These are phyloP conservation scores for Halichondria panicea DNA, from an alignment of 37 sponge, comb jelly and placozoan species.

Conservation along the genomic window DNA sequence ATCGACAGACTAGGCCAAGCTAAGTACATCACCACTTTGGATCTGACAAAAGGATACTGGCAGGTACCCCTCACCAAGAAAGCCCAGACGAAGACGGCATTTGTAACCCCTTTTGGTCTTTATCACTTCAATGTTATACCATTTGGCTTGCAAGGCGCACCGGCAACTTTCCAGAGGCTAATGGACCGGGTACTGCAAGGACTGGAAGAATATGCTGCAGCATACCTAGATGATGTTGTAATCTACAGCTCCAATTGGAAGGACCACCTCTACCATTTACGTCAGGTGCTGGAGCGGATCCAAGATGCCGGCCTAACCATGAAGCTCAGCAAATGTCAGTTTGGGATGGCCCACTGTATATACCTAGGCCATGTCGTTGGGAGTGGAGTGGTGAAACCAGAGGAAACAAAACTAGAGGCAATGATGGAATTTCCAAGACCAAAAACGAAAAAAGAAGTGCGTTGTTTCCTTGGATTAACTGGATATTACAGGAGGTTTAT, in stretches of 20 bases:
- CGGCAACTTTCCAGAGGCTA: conserved; percentile 51
- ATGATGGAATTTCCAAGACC: conserved; percentile 15
- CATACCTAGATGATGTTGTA: conserved; percentile 47
- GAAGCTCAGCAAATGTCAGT: conserved; percentile 13
- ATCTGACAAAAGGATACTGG: conserved; percentile 69
- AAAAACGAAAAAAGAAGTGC: conserved; percentile 1
- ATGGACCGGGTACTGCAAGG: conserved; percentile 41
- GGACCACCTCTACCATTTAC: background rate
- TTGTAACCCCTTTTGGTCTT: conserved; percentile 48
- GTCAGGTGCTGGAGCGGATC: conserved; percentile 9
- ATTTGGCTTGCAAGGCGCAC: conserved; percentile 57
- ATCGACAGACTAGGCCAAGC: conserved; percentile 32
- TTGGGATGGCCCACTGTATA: no score
- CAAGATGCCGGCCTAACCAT: conserved; percentile 16
- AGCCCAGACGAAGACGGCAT: conserved; percentile 55
- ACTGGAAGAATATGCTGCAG: background rate
- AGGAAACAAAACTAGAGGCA: conserved; percentile 44
- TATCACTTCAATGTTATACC: conserved; percentile 63
- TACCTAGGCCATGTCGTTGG: conserved; percentile 47
- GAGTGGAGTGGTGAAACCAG: conserved; percentile 17
- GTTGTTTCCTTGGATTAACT: conserved; percentile 6
- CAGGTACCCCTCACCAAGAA: conserved; percentile 38
- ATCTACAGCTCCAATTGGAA: conserved; percentile 13
- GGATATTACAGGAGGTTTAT: conserved; percentile 10
- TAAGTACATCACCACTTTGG: conserved; percentile 47